Evolutionary conservation across 2,113 vertebrate species (phyloP).

Genomic region (Bujurquina vittata): DNA sequence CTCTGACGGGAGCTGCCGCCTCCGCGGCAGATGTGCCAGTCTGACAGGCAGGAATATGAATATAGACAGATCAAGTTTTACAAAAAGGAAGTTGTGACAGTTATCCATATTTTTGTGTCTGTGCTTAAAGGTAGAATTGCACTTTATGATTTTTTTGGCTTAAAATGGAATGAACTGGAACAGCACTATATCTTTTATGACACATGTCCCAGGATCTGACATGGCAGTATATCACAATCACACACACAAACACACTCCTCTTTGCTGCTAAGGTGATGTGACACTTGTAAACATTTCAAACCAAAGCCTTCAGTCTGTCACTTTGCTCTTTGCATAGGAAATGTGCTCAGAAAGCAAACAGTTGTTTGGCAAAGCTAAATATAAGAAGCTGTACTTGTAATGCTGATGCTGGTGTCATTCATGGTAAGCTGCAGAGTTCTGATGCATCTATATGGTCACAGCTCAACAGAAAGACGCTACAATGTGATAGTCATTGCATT

Average conservation of each 20-base stretch:
- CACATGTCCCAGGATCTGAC: conserved; percentile 35
- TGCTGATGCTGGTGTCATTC: background rate
- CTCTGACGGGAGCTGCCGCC: conserved; percentile 13
- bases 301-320: conserved; percentile 16
- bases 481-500: background rate
- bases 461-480: background rate
- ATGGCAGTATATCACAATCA: conserved; percentile 20
- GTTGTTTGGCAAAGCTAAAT: conserved; percentile 12
- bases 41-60: conserved; percentile 49
- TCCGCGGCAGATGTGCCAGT: conserved; percentile 43
- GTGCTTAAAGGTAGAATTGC: conserved; percentile 46
- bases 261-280: conserved; percentile 38
- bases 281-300: conserved; percentile 49
- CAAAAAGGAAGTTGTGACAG: conserved; percentile 42
- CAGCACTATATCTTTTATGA: conserved; percentile 38
- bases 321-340: background rate
- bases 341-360: conserved; percentile 4
- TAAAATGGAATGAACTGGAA: conserved; percentile 38
- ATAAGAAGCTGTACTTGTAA: background rate
- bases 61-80: conserved; percentile 40
- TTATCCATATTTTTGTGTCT: conserved; percentile 51
- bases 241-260: background rate
- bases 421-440: background rate
- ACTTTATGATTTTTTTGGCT: conserved; percentile 46
- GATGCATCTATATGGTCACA: too few species aligned